Percentiles rank a stretch among this genome's conserved stretches.
phyloP scores from a whole-genome alignment of 2,113 vertebrate genomes.

The Deroptyus accipitrinus region DNA sequence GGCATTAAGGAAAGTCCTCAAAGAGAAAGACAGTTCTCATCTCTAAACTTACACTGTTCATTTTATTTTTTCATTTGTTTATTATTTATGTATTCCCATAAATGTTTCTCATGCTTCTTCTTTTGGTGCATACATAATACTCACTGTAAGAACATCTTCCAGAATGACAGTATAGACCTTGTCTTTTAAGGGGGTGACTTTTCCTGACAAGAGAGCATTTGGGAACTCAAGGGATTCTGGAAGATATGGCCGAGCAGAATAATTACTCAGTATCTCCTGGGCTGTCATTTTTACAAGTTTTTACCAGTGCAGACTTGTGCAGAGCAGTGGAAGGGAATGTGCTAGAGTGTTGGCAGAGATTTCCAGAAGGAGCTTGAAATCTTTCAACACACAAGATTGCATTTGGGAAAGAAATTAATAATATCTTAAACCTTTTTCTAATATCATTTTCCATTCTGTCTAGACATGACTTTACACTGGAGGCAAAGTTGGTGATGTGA shows the following conservation, averaged over 20 bases:
- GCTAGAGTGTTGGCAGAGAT: background rate
- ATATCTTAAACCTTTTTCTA: background rate
- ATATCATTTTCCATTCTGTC: background rate
- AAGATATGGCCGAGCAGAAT: background rate
- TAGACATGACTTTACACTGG: background rate
- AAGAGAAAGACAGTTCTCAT: background rate
- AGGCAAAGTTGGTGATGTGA: background rate
- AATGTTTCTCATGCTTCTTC: background rate
- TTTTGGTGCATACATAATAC: background rate
- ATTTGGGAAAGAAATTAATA: background rate
- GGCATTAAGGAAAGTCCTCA: background rate
- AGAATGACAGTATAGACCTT: background rate
- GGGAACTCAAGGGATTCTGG: background rate
- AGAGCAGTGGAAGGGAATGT: background rate
- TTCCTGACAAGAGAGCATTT: background rate
- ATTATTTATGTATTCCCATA: background rate
- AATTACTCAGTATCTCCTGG: background rate
- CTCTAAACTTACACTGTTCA: background rate
- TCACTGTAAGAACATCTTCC: background rate
- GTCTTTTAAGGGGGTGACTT: background rate
- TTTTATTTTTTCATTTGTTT: background rate
- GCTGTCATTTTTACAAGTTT: background rate
- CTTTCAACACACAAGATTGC: background rate
- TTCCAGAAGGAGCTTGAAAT: background rate
- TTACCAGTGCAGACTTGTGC: constrained; percentile 4